Percentiles rank a stretch among this genome's conserved stretches.
These are phyloP conservation scores for Microcebus jonahi DNA, from an alignment of 2,113 vertebrate genomes.

Conservation along the genomic window DNA sequence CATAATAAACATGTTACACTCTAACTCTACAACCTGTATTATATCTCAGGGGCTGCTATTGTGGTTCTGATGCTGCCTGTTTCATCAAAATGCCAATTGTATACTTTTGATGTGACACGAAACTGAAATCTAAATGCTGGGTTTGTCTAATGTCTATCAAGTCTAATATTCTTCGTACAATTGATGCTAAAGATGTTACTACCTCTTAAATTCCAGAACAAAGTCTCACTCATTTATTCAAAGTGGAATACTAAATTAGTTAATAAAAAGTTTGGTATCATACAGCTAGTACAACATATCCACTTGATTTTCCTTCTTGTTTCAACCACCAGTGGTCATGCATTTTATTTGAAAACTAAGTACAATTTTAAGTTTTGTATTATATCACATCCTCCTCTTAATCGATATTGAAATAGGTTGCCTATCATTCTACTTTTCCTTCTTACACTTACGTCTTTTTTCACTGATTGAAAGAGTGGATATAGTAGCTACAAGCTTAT, in stretches of 20 bases:
- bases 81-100: not conserved
- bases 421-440: not conserved
- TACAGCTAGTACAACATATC: not conserved
- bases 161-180: not conserved
- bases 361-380: not conserved
- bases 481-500: not conserved
- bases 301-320: not conserved
- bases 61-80: not conserved
- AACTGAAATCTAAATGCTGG: not conserved
- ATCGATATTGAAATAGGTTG: not conserved
- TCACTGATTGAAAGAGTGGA: not conserved
- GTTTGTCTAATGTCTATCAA: not conserved
- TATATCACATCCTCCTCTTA: not conserved
- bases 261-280: not conserved
- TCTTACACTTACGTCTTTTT: not conserved
- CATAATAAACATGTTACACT: constrained; percentile 1
- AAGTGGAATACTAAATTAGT: not conserved
- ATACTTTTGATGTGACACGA: not conserved
- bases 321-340: not conserved
- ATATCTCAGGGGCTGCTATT: not conserved
- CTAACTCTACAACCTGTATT: not conserved
- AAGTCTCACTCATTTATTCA: not conserved
- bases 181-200: not conserved
- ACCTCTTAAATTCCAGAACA: not conserved
- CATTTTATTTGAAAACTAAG: not conserved